phyloP scores from a whole-genome alignment of 2,797 vertebrate genomes.

The Gouania willdenowi region DNA sequence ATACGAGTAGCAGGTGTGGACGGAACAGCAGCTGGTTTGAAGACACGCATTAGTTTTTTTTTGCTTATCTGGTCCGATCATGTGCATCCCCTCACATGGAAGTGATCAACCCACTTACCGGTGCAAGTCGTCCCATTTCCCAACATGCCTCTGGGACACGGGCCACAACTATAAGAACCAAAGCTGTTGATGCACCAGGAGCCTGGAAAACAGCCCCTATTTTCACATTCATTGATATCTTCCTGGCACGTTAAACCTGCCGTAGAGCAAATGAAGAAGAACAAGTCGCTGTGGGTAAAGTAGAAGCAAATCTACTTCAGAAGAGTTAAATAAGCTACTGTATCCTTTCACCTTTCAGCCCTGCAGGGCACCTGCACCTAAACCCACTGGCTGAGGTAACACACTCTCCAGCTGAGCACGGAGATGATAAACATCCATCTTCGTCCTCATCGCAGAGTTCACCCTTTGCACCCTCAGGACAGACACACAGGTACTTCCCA shows the following conservation, averaged over 20 bases:
- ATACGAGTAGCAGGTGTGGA: slow-evolving; percentile 40
- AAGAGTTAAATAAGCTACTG: too few relatives aligned
- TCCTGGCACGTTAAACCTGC: slow-evolving; percentile 72
- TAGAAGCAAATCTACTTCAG: too few relatives aligned
- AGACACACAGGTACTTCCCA: slow-evolving; percentile 79
- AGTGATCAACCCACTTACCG: slow-evolving; percentile 38
- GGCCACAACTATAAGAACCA: slow-evolving; percentile 74
- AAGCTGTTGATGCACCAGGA: slow-evolving; percentile 72
- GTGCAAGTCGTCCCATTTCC: slow-evolving; percentile 75
- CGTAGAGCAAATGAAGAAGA: slow-evolving; percentile 5
- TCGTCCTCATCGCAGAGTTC: slow-evolving; percentile 64
- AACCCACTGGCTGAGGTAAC: slow-evolving; percentile 36
- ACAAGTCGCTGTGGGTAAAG: too few relatives aligned
- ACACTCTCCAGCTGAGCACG: slow-evolving; percentile 62
- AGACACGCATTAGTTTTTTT: too few relatives aligned
- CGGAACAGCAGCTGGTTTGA: slow-evolving; percentile 2
- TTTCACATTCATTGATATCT: slow-evolving; percentile 77
- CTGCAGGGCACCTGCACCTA: slow-evolving; percentile 67
- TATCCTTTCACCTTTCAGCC: slow-evolving; percentile 59
- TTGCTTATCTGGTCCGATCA: slow-evolving; percentile 1
- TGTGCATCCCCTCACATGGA: background rate
- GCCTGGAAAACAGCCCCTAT: slow-evolving; percentile 69
- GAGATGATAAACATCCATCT: slow-evolving; percentile 57
- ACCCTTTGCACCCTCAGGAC: slow-evolving; percentile 68
- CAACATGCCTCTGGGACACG: slow-evolving; percentile 74